Base-by-base conservation (phyloP, 1,140 invertebrate genomes). In the Drosophila dunni region DNA sequence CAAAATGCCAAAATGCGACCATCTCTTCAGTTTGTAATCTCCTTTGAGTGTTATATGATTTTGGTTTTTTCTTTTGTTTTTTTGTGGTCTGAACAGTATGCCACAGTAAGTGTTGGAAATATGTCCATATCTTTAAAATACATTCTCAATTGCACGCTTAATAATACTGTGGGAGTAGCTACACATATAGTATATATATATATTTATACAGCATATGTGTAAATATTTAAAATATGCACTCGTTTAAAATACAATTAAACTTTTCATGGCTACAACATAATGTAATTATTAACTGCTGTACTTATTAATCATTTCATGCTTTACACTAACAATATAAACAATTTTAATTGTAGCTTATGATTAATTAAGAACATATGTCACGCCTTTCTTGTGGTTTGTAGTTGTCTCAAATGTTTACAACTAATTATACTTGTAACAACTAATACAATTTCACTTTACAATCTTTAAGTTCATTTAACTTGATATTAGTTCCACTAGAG, bases 121-220 rank as follows among this genome's bases (percentile, higher is more conserved):
- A 13, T 60, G 10, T 58, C 7, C 33, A 10, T 66, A 10, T 67
- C 15, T 48, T 48, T 62, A 44, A 62, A 68, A 62, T 54, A 74
- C 57, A 62, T 48, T 69, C 50, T 56, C 38, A 74, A 74, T 74
- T 74, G 71, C 71, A 74, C 65, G 68, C 65, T 74, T 69, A 62
- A 53, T 74, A 74, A 74, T 74, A 74, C 71, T 74, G 71, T 74
- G 65, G 56, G 58, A 69, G 40, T 60, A 51, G 36, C 46, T 48
- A 20, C 24, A 29, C 6, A 29, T 29, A 29, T 6, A 29, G 24
- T 29, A 29, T 29, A 29, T 29, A 29, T 24, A 20, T 53, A 17
- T 64, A 17, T 56, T 50, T 57, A 65, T 50, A 13, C 61, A 65
- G 61, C 50, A 51, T 60, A 53, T 51, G 51, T 65, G 36, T 48